Conservation (phyloP, 2,888 invertebrate genomes). For the Ophraella communa region DNA sequence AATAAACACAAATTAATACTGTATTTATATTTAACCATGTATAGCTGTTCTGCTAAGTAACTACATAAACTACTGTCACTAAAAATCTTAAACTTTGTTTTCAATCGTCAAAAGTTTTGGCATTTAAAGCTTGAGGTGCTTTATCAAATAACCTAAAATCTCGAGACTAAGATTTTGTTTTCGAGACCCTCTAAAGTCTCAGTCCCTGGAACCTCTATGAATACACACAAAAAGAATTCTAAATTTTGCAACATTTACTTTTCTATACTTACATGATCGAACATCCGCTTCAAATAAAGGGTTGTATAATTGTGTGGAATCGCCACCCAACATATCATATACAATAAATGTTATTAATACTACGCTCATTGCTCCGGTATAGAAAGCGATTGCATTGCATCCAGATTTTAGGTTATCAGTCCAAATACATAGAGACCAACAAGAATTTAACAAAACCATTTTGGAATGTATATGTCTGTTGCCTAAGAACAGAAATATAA, state of each 20-base stretch:
- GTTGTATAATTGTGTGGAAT: conserved; percentile 86
- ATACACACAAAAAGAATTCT: neutral
- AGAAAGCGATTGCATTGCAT: conserved; percentile 79
- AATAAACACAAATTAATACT: too few relatives aligned
- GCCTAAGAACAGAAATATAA: neutral
- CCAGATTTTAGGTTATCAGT: conserved; percentile 78
- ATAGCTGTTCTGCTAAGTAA: too few relatives aligned
- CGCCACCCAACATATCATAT: conserved; percentile 86
- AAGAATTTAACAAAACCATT: conserved; percentile 78
- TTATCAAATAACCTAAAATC: too few relatives aligned
- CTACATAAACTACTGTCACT: too few relatives aligned
- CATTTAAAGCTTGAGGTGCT: too few relatives aligned
- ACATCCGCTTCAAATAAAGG: conserved; percentile 90
- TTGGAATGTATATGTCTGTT: conserved; percentile 3
- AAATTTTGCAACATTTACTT: too few relatives aligned
- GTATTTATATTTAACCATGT: too few relatives aligned
- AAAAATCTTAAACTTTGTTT: too few relatives aligned
- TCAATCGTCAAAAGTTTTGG: too few relatives aligned
- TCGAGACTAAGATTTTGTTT: too few relatives aligned
- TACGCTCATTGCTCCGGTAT: conserved; percentile 76
- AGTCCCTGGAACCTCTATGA: neutral
- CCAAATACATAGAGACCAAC: conserved; percentile 91
- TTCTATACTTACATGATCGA: conserved; percentile 69
- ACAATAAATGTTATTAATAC: conserved; percentile 76
- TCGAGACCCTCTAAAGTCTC: too few relatives aligned